Evolutionary conservation across 2,797 vertebrate species (phyloP).

Genomic region (Gobio occitaniae): DNA sequence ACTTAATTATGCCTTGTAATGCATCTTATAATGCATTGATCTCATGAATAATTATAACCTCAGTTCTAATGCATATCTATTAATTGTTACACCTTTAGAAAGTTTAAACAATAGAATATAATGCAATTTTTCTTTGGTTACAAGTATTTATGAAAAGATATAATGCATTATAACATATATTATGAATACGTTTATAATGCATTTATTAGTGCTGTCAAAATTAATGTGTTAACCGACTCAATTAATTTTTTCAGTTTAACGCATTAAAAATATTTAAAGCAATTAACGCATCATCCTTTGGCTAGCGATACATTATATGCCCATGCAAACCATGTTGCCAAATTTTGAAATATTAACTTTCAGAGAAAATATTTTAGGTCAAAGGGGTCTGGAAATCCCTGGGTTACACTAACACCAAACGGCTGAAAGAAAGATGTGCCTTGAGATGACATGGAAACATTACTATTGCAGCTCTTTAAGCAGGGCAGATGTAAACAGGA

Average conservation of each 20-base stretch:
- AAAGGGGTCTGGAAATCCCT: not conserved
- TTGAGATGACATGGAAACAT: constrained; percentile 26
- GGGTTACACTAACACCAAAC: not conserved
- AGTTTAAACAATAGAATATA: not conserved
- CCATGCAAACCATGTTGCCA: too few species aligned
- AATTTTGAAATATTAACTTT: not conserved
- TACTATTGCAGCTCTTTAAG: constrained; percentile 20
- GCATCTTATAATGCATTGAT: not conserved
- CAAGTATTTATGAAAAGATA: too few species aligned
- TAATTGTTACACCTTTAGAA: not conserved
- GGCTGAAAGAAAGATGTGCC: not conserved
- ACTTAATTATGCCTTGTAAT: not conserved
- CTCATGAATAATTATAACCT: not conserved
- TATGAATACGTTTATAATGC: not conserved
- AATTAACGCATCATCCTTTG: too few species aligned
- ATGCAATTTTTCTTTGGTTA: not conserved
- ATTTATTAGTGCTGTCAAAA: too few species aligned
- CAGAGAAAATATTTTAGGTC: not conserved
- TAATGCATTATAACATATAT: too few species aligned
- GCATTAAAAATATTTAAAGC: too few species aligned
- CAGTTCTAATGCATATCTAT: not conserved
- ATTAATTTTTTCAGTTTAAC: too few species aligned
- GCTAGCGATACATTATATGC: too few species aligned
- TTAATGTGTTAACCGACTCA: too few species aligned
- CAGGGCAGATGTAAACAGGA: constrained; percentile 66